Evolutionary conservation across 2,888 invertebrate genomes (phyloP), one percentile per base, ranked within the genome.

Genomic region (Drosophila recens): DNA sequence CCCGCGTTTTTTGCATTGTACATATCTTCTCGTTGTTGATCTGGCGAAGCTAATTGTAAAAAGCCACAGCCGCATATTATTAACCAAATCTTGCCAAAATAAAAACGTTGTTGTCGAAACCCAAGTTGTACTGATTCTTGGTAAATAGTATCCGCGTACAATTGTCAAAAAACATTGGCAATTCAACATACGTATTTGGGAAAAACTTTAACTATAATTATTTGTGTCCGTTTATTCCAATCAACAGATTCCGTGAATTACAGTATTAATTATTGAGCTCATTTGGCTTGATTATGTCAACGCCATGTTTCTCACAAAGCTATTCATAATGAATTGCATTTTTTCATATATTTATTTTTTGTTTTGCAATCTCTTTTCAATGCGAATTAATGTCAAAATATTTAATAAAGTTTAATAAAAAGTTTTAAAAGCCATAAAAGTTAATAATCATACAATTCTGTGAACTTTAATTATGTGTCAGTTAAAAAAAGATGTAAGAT

Each of bases 311-410:
- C 67, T 17, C 48, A 23, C 46, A 53, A 61, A 54, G 38, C 56
- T 45, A 45, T 52, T 57, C 52, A 70, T 66, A 76, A 76, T 73
- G 45, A 62, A 76, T 75, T 62, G 46, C 45, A 54, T 23, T 48
- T 15, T 34, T 49, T 49, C 15, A 48, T 38, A 43, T 23, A 34
- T 20, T 34, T 2, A 17, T 17, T n/a, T 38, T 6, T 6, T 38
- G n/a, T 42, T 45, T 38, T 23, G 30, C 34, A 49, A 61, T 57
- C 59, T 27, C 56, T 53, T 79, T 77, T 74, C 78, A 66, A 61
- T 57, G 66, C 46, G 65, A 49, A 85, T 82, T 82, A 85, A 82
- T 82, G 80, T 84, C 67, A 46, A 62, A 70, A 62, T 51, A 49
- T 63, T 61, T 53, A 67, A 43, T 62, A 71, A 45, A 56, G 61